phyloP scores from a whole-genome alignment of 37 sponge, comb jelly and placozoan species.

The Petrosia ficiformis region DNA sequence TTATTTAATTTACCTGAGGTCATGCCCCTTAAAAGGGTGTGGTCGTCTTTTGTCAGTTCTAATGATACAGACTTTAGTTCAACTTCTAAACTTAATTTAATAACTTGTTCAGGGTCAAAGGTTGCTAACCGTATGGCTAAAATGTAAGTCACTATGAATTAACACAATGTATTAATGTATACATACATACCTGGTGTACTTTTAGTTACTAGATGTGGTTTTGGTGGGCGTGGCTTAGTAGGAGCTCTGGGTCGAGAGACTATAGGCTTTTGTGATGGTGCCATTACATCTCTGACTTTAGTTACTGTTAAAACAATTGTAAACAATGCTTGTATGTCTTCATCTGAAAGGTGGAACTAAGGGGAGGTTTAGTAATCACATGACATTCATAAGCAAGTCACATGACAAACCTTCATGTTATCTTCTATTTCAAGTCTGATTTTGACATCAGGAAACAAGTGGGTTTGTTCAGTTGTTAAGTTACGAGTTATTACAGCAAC shows the following conservation, averaged over 20 bases:
- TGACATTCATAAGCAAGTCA: neutral
- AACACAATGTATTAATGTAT: no score
- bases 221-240: no score
- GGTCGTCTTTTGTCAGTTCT: neutral
- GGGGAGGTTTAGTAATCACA: conserved; percentile 10
- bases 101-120: neutral
- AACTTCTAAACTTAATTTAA: neutral
- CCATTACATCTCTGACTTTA: conserved; percentile 1
- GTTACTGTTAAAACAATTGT: conserved; percentile 15
- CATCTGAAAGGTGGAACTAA: conserved; percentile 42
- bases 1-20: neutral
- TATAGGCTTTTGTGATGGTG: neutral
- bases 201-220: no score
- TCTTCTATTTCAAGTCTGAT: conserved; percentile 9
- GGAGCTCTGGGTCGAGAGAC: no score
- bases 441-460: conserved; percentile 32
- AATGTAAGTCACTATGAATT: no score
- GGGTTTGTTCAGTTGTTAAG: conserved; percentile 22
- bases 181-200: no score
- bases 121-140: neutral
- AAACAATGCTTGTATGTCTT: conserved; percentile 43
- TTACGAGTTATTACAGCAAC: conserved; percentile 32
- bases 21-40: neutral
- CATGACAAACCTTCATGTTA: no score
- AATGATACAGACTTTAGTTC: neutral